These are phyloP conservation scores for Pseudococcus viburni DNA, from an alignment of 2,888 invertebrate genomes.

Conservation along the genomic window DNA sequence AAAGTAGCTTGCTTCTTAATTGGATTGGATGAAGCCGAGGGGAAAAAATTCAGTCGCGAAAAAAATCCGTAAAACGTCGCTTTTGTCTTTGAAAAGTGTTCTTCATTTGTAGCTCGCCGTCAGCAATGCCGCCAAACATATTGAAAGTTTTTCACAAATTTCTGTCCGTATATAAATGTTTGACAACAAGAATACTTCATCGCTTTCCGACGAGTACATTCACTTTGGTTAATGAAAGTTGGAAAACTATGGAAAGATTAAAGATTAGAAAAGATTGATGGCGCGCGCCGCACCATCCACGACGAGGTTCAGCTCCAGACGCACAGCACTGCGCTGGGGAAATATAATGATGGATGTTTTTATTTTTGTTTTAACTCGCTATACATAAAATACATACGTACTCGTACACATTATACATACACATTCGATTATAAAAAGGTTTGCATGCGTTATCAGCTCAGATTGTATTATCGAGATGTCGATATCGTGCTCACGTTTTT, in stretches of 20 bases:
- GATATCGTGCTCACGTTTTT: background rate
- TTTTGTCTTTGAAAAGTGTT: conserved; percentile 14
- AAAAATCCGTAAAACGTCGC: background rate
- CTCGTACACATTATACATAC: background rate
- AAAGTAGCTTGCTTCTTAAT: background rate
- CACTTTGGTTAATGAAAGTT: conserved; percentile 52
- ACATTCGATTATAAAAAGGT: conserved; percentile 54
- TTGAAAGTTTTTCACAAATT: conserved; percentile 36
- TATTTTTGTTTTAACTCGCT: conserved; percentile 30
- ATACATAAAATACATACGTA: background rate
- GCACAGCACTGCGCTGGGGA: background rate
- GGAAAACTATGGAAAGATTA: conserved; percentile 48
- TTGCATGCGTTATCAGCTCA: background rate
- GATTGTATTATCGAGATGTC: conserved; percentile 33
- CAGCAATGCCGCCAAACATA: background rate
- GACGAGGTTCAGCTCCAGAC: background rate
- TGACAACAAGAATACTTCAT: conserved; percentile 38
- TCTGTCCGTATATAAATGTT: conserved; percentile 37
- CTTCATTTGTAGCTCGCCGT: background rate
- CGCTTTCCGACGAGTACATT: conserved; percentile 38
- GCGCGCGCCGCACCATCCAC: background rate
- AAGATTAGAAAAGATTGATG: conserved; percentile 55
- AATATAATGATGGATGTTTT: conserved; percentile 55
- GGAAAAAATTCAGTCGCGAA: background rate
- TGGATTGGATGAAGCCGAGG: background rate